Evolutionary conservation across 2,797 vertebrate species (phyloP), one percentile per base, ranked within the genome.

Genomic region (Xiphophorus birchmanni): DNA sequence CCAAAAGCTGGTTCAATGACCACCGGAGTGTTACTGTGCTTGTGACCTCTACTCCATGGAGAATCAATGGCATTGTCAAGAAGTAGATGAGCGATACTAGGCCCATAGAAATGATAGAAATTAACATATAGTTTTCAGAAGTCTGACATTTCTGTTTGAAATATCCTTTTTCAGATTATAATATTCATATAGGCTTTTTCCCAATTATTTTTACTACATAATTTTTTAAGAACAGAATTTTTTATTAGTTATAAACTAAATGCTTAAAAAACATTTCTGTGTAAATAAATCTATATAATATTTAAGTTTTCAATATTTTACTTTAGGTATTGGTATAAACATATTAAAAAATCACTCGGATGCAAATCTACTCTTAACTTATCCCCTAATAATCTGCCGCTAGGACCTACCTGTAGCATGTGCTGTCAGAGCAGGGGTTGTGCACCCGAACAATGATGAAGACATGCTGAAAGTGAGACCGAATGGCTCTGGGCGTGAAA

Each of bases 391-490:
- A n/a, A 13, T 80, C 0, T 48, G 32, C 58, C 23, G 13, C 11
- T 60, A 71, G 60, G 18, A 83, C 91, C 47, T 82, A 99, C 98
- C 98, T 99, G 96, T 99, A 99, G 88, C 97, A 98, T 50, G 98
- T 97, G 45, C 90, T 96, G 86, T 99, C 98, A 0, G 97, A 97
- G 87, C 98, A 98, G 84, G 98, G 98, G 77, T 95, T 94, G 76
- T 99, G 98, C 71, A 95, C 98, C 45, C 97, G 94, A 1, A 99
- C 97, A 1, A 99, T 96, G 90, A 99, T 97, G 65, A 99, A 99
- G 74, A 99, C 98, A 0, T 99, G 98, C 82, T 99, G 98, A 90
- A 99, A 99, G 91, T 99, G 98, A 52, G 98, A 99, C 17, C 97
- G 97, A 85, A 99, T 97, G 87, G 97, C 96, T 93, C 97, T 99